Evolutionary conservation across 2,888 invertebrate species (phyloP).

Genomic region (Erebia ligea): DNA sequence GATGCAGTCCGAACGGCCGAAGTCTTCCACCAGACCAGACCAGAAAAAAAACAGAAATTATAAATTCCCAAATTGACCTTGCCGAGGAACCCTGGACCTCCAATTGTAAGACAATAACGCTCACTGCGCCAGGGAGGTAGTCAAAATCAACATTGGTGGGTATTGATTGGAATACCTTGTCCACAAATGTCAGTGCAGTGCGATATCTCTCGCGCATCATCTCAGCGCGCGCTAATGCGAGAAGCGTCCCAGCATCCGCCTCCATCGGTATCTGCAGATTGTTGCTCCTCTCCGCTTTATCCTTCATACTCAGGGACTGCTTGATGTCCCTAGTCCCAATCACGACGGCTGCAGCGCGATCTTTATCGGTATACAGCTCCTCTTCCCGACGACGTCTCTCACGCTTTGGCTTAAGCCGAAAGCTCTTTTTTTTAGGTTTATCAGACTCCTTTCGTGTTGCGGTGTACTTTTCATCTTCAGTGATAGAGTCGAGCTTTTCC

Average conservation of each 20-base stretch:
- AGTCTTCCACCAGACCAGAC: too few species aligned
- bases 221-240: constrained; percentile 90
- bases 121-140: too few species aligned
- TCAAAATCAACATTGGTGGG: too few species aligned
- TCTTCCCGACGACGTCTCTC: constrained; percentile 80
- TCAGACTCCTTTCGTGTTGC: constrained; percentile 64
- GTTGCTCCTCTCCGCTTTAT: constrained; percentile 89
- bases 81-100: too few species aligned
- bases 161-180: constrained; percentile 84
- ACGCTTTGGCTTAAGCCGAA: constrained; percentile 64
- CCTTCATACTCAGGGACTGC: constrained; percentile 90
- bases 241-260: constrained; percentile 89
- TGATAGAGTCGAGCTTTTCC: constrained; percentile 57
- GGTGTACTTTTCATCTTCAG: constrained; percentile 60
- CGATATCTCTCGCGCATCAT: constrained; percentile 88
- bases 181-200: constrained; percentile 89
- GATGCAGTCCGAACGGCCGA: too few species aligned
- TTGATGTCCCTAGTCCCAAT: constrained; percentile 95
- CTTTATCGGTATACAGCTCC: constrained; percentile 95
- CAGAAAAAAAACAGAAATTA: too few species aligned
- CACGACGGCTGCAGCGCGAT: constrained; percentile 94
- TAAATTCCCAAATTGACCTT: too few species aligned
- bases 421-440: constrained; percentile 65
- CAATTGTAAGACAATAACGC: too few species aligned
- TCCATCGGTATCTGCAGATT: constrained; percentile 90